phyloP scores from a whole-genome alignment of 2,113 vertebrate genomes.

The Otus sunia region DNA sequence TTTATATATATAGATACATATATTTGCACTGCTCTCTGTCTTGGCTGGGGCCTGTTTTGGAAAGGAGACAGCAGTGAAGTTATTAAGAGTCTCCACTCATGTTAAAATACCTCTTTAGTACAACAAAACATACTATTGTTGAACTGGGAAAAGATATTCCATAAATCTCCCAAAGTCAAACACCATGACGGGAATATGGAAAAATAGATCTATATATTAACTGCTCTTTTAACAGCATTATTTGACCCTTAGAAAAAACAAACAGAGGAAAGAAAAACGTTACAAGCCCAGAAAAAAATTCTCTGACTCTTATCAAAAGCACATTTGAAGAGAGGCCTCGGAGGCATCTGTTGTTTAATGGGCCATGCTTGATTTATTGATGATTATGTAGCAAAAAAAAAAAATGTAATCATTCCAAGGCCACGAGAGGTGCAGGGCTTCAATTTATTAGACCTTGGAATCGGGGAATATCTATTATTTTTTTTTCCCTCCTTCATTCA shows the following conservation, averaged over 20 bases:
- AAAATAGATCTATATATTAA: constrained; percentile 59
- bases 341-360: constrained; percentile 65
- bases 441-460: neutral
- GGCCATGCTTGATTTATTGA: constrained; percentile 60
- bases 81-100: constrained; percentile 57
- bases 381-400: constrained; percentile 38
- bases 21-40: neutral
- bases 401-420: constrained; percentile 2
- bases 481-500: neutral
- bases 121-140: constrained; percentile 60
- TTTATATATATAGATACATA: neutral
- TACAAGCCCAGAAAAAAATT: constrained; percentile 34
- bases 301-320: constrained; percentile 68
- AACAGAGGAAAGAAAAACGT: constrained; percentile 64
- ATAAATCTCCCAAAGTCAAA: constrained; percentile 68
- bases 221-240: constrained; percentile 64
- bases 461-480: neutral
- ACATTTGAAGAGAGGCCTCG: constrained; percentile 51
- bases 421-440: neutral
- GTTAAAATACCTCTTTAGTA: constrained; percentile 53
- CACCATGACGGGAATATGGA: constrained; percentile 55
- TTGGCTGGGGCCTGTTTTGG: constrained; percentile 21
- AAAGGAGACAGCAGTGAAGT: constrained; percentile 40
- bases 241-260: constrained; percentile 69
- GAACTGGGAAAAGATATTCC: constrained; percentile 66